Base-by-base conservation (phyloP, 2,113 vertebrate species). In the Gallinago undulata region DNA sequence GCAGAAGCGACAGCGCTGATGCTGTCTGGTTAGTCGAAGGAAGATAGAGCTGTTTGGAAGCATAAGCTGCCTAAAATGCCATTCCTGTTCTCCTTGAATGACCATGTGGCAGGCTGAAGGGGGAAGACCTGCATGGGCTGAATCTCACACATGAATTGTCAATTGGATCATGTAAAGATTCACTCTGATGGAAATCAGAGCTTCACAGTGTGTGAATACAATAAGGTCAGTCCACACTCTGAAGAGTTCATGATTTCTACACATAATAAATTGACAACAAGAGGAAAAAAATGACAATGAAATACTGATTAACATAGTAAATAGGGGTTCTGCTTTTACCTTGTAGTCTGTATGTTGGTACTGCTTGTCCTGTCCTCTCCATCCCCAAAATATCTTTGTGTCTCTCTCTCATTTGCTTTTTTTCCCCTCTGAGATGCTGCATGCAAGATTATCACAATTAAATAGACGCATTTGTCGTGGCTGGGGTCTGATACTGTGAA, bases 141-240 rank as follows among this genome's bases (percentile, higher is more conserved):
- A 78, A 69, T 96, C 77, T 96, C 89, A 96, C 95, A 97, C 95
- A 93, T 96, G 94, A 97, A 24, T 96, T 96, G 94, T 95, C 89
- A 97, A 95, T 93, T 97, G 91, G 96, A 96, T 96, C 95, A 85
- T 18, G 6, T 96, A 79, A 94, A 95, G 91, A 57, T 85, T 72
- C 93, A 68, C 91, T 97, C 87, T 91, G 30, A 75, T 94, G 96
- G 96, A 97, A 97, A 94, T 72, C 22, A 53, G 83, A 92, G 74
- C 84, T 90, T 93, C 48, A 16, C 75, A 27, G 66, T 11, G 35
- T 68, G 56, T 72, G 35, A 31, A 6, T 95, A 28, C 39, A 56
- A 7, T 87, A 84, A 75, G 16, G 56, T 39, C 53, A 73, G 13
- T 39, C 39, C 27, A 8, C n/a, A 13, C 35, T 74, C 86, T 48